These are phyloP conservation scores for Timema cristinae DNA, from an alignment of 2,888 invertebrate species.

Conservation along the genomic window DNA sequence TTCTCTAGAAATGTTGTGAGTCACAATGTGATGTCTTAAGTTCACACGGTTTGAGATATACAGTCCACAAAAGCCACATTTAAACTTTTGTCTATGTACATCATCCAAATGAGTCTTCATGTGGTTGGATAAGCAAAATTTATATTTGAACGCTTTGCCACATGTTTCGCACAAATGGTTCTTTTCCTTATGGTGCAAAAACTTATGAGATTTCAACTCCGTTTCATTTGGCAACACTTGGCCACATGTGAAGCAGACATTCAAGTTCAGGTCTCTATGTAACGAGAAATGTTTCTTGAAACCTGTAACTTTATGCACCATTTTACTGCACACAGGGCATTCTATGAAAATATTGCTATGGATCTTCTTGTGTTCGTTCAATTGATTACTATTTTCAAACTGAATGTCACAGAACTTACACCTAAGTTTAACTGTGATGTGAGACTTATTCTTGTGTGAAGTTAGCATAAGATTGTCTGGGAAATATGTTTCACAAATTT, in stretches of 20 bases:
- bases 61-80: constrained; percentile 2
- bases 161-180: constrained; percentile 9
- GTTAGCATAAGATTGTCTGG: background rate
- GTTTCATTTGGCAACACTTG: background rate
- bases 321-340: background rate
- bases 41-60: background rate
- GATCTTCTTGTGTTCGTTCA: background rate
- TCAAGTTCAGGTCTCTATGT: background rate
- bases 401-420: background rate
- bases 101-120: constrained; percentile 3
- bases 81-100: constrained; percentile 1
- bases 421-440: background rate
- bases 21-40: background rate
- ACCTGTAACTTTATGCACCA: background rate
- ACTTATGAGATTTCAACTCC: constrained; percentile 4
- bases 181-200: constrained; percentile 10
- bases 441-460: background rate
- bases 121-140: background rate
- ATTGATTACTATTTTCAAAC: background rate
- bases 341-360: background rate
- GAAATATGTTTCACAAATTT: background rate
- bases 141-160: constrained; percentile 13
- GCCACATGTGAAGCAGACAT: background rate
- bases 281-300: background rate
- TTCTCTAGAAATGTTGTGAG: background rate